Percentiles rank a stretch among this genome's conserved stretches.
Evolutionary conservation across 2,113 vertebrate genomes (phyloP).

Genomic region (Tychaedon coryphoeus): DNA sequence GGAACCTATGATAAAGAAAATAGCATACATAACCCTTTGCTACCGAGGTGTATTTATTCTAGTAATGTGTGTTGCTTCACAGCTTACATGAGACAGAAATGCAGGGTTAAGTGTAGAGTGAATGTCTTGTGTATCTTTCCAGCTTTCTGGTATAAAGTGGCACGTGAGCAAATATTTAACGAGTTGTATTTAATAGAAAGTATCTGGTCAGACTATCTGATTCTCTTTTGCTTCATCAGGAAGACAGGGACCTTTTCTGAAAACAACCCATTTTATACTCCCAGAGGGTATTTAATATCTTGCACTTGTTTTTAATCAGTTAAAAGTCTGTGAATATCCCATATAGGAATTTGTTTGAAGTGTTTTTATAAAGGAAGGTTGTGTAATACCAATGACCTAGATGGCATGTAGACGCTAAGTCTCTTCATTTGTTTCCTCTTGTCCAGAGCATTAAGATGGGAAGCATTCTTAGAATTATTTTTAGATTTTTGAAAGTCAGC

Average conservation of each 20-base stretch:
- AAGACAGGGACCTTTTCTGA: not conserved
- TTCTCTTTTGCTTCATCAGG: not conserved
- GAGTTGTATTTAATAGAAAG: not conserved
- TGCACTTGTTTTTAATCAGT: conserved; percentile 28
- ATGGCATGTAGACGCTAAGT: not conserved
- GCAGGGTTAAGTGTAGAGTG: not conserved
- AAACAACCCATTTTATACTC: not conserved
- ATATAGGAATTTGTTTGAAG: conserved; percentile 43
- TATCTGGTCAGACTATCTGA: not conserved
- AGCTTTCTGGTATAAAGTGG: not conserved
- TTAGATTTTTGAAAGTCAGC: conserved; percentile 13
- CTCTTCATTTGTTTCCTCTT: conserved; percentile 44
- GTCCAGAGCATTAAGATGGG: not conserved
- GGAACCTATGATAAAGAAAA: not conserved
- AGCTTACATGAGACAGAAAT: not conserved
- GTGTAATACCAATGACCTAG: not conserved
- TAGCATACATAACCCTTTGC: not conserved
- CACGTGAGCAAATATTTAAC: not conserved
- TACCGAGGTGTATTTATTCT: not conserved
- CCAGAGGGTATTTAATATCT: not conserved
- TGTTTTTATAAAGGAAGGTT: not conserved
- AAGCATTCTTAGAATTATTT: conserved; percentile 57
- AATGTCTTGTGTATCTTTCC: not conserved
- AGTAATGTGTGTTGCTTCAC: not conserved
- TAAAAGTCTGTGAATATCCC: not conserved